phyloP scores from a whole-genome alignment of 2,888 invertebrate genomes.

The Ceratothoa steindachneri region DNA sequence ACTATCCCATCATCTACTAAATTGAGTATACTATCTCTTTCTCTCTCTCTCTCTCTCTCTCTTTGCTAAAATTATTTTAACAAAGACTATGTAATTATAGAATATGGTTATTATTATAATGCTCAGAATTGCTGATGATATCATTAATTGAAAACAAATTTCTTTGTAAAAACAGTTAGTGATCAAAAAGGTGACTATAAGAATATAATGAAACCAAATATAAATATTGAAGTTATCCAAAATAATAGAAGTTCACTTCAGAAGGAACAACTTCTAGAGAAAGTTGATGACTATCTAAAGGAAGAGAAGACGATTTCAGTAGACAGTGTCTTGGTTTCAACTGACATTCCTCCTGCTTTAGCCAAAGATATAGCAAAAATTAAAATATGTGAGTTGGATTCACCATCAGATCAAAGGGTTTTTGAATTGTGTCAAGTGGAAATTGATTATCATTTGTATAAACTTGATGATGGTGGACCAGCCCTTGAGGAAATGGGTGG shows the following conservation, averaged over 20 bases:
- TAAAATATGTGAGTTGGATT: slow-evolving; percentile 16
- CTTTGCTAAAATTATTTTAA: too few relatives aligned
- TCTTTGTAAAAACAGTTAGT: too few relatives aligned
- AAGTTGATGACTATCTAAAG: not conserved
- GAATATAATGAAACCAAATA: too few relatives aligned
- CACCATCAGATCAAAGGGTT: slow-evolving; percentile 13
- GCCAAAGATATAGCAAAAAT: not conserved
- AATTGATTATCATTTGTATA: slow-evolving; percentile 54
- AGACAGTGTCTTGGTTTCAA: not conserved
- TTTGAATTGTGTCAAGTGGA: not conserved
- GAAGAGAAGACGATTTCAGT: not conserved
- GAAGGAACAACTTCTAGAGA: not conserved
- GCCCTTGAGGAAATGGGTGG: slow-evolving; percentile 58
- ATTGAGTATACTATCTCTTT: too few relatives aligned
- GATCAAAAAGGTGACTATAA: too few relatives aligned
- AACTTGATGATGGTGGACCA: slow-evolving; percentile 57
- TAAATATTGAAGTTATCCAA: too few relatives aligned
- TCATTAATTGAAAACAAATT: too few relatives aligned
- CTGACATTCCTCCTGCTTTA: not conserved
- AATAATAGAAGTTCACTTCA: not conserved
- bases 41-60: too few relatives aligned
- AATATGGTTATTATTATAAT: too few relatives aligned
- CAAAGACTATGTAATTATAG: too few relatives aligned
- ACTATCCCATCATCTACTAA: too few relatives aligned
- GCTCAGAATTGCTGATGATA: too few relatives aligned